Conservation (phyloP, 2,113 vertebrate genomes). For the Chaetops frenatus region DNA sequence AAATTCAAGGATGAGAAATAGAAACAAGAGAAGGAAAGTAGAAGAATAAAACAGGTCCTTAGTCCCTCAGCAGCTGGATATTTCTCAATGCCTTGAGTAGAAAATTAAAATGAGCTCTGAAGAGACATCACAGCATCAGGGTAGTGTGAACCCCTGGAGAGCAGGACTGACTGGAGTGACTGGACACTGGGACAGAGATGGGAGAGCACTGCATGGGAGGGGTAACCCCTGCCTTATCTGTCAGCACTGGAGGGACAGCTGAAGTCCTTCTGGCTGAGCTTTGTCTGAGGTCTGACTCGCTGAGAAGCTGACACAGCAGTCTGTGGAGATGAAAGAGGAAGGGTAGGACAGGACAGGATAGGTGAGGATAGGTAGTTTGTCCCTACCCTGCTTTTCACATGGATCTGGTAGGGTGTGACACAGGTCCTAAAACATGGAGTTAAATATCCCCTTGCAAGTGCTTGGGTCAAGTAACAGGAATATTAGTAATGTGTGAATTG, state of each 20-base stretch:
- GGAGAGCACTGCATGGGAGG: neutral
- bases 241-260: neutral
- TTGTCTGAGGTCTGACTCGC: neutral
- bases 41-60: neutral
- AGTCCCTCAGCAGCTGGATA: neutral
- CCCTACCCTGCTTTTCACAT: neutral
- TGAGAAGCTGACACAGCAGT: neutral
- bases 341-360: neutral
- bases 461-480: neutral
- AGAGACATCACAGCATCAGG: neutral
- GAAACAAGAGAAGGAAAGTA: neutral
- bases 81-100: neutral
- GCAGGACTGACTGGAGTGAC: neutral
- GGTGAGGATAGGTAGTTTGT: neutral
- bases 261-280: neutral
- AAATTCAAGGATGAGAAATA: neutral
- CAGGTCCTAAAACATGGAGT: neutral
- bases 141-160: neutral
- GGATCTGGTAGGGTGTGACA: neutral
- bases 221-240: neutral
- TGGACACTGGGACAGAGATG: neutral
- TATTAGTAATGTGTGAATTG: neutral
- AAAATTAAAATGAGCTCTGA: neutral
- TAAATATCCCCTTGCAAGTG: neutral
- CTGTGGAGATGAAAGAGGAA: neutral